Conservation (phyloP, 2,113 vertebrate species). For the Nettapus auritus region DNA sequence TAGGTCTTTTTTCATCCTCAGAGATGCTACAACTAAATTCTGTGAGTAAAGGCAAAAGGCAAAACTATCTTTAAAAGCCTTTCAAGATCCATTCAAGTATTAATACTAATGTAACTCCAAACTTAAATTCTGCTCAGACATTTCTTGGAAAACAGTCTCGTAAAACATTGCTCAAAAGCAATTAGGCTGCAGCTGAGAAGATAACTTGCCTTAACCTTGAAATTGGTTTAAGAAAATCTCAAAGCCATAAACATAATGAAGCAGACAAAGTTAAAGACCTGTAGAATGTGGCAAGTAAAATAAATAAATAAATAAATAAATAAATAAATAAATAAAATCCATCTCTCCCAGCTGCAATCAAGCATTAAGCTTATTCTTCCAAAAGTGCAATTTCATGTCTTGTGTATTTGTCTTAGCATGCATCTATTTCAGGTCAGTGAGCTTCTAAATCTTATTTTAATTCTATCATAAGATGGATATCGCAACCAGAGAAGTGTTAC, state of each 20-base stretch:
- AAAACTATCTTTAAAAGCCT: not conserved
- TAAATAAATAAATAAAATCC: not conserved
- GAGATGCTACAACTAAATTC: not conserved
- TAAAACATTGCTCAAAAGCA: not conserved
- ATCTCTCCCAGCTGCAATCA: not conserved
- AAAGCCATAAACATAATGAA: not conserved
- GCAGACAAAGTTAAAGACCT: not conserved
- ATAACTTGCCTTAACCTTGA: not conserved
- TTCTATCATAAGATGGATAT: too few species aligned
- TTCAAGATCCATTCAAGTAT: not conserved
- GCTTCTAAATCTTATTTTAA: not conserved
- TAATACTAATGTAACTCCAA: not conserved
- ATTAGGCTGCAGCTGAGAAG: not conserved
- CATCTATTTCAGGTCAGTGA: not conserved
- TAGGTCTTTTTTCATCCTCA: not conserved
- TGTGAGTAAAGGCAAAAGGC: not conserved
- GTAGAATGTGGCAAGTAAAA: not conserved
- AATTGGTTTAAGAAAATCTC: not conserved
- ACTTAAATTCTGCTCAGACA: not conserved
- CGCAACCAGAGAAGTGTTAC: too few species aligned
- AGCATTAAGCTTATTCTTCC: not conserved
- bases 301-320: too few species aligned
- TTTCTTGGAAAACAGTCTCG: not conserved
- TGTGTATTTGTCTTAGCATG: not conserved
- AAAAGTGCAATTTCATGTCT: not conserved